phyloP scores from a whole-genome alignment of 2,888 invertebrate species.

The Hyposoter dolosus region DNA sequence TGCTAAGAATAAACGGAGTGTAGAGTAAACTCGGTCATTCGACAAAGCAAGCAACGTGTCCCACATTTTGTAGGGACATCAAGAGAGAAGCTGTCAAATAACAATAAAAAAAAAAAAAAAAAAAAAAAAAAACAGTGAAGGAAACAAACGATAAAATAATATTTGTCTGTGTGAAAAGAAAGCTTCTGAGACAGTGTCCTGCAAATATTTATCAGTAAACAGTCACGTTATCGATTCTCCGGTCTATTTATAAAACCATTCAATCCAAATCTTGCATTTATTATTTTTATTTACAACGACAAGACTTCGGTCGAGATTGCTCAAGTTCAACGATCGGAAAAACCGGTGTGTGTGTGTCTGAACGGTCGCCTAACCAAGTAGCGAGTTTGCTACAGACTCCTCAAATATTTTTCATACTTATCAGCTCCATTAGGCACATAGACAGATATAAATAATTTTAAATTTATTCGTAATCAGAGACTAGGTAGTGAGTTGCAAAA shows the following conservation, averaged over 20 bases:
- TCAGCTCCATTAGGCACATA: background rate
- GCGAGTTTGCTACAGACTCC: too few species aligned
- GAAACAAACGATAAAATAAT: slow-evolving; percentile 7
- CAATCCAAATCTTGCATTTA: background rate
- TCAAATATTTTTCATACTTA: background rate
- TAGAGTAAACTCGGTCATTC: slow-evolving; percentile 58
- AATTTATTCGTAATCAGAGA: background rate
- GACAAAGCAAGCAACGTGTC: slow-evolving; percentile 45
- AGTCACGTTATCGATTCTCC: slow-evolving; percentile 42
- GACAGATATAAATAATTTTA: background rate
- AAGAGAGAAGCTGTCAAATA: slow-evolving; percentile 17
- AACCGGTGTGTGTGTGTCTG: too few species aligned
- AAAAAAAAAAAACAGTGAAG: slow-evolving; percentile 2
- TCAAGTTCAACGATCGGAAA: too few species aligned
- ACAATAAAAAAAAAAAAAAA: background rate
- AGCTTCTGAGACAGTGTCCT: slow-evolving; percentile 30
- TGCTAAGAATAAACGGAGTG: slow-evolving; percentile 16
- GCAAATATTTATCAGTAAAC: slow-evolving; percentile 54
- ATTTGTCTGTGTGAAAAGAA: slow-evolving; percentile 39
- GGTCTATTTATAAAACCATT: slow-evolving; percentile 40
- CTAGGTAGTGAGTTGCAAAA: background rate
- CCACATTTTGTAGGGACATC: slow-evolving; percentile 10
- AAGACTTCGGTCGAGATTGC: too few species aligned
- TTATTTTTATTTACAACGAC: background rate
- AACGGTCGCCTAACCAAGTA: too few species aligned